Base-by-base conservation (phyloP, 1,140 invertebrate genomes). In the Cydia strobilella region DNA sequence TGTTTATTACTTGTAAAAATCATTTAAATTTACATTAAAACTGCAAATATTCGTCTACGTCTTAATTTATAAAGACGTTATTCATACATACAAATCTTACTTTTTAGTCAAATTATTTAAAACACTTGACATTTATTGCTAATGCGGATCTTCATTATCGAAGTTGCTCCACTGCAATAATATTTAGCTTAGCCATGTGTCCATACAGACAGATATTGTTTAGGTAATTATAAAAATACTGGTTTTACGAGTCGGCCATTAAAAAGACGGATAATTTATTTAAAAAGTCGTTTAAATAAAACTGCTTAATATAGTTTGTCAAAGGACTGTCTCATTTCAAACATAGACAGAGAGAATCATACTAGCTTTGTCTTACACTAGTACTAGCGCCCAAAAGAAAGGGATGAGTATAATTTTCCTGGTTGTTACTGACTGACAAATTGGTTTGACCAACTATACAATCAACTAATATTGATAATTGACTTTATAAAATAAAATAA, bases 261-360 rank as follows among this genome's bases (percentile, higher is more conserved):
- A 69, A 39, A 66, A 73, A 27, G 18, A 18, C 72, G 35, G 35
- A 72, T 51, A 73, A 51, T 51, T 72, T 23, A 23, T 72, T 72
- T 51, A 39, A 18, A 48, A 72, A 23, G 35, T 39, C 18, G 12
- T 42, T 20, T 15, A 51, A 54, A 73, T 51, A 48, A 73, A 51
- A 73, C 42, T 48, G 48, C 1, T 35, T 20, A 3, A 27, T 27
- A 27, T 27, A 27, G 27, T 3, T 27, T 2, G 27, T 3, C 27
- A 27, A n/a, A n/a, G n/a, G n/a, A n/a, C n/a, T n/a, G n/a, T n/a
- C n/a, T n/a, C n/a, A n/a, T n/a, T n/a, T n/a, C n/a, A n/a, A n/a
- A n/a, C n/a, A n/a, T n/a, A n/a, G n/a, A n/a, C n/a, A n/a, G n/a
- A n/a, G n/a, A n/a, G n/a, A n/a, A n/a, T n/a, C n/a, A n/a, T n/a